Evolutionary conservation across 2,113 vertebrate genomes (phyloP).

Genomic region (Grantiella picta): DNA sequence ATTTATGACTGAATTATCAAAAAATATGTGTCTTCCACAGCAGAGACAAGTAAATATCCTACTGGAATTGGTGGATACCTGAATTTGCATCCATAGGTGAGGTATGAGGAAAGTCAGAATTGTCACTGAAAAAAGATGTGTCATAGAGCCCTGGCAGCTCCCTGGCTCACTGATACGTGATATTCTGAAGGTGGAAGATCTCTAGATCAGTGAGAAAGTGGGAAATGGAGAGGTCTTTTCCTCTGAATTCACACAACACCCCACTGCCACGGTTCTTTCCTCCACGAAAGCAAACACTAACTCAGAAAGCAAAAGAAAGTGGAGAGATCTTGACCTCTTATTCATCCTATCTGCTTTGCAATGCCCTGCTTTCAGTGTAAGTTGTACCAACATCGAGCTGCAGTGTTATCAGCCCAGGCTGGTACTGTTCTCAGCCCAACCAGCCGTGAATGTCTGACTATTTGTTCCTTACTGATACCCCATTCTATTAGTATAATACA

Average conservation of each 20-base stretch:
- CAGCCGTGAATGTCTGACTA: neutral
- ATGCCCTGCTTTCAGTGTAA: neutral
- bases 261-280: accelerated
- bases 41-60: accelerated
- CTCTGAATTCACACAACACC: neutral
- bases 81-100: neutral
- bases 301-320: neutral
- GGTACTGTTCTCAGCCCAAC: neutral
- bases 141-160: neutral
- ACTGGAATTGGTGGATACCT: neutral
- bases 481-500: constrained; percentile 34
- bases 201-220: neutral
- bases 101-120: neutral
- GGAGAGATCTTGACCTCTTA: neutral
- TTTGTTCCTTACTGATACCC: constrained; percentile 34
- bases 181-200: neutral
- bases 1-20: neutral
- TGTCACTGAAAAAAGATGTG: neutral
- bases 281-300: neutral
- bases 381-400: constrained; percentile 1
- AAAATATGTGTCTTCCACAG: neutral
- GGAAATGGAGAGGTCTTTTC: neutral
- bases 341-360: neutral
- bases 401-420: constrained; percentile 37
- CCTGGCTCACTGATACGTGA: neutral